These are phyloP conservation scores for Dendrolimus pini DNA, from an alignment of 2,888 invertebrate genomes.

Conservation along the genomic window DNA sequence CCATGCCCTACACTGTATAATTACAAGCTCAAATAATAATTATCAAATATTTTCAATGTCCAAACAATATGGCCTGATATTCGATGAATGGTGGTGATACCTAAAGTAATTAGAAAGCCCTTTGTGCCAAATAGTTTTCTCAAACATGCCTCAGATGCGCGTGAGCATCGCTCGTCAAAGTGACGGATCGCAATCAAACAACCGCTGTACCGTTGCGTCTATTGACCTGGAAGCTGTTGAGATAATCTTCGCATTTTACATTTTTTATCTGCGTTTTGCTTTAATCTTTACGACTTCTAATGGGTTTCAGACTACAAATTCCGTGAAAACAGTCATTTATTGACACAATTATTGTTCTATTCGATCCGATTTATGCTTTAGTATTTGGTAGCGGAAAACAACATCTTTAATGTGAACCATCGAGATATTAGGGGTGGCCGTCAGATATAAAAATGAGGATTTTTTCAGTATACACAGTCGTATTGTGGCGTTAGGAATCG, in stretches of 20 bases:
- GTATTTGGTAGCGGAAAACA: too few relatives aligned
- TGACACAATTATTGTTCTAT: too few relatives aligned
- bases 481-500: too few relatives aligned
- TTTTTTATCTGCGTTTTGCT: neutral
- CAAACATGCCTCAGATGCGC: neutral
- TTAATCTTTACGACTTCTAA: neutral
- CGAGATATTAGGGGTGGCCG: too few relatives aligned
- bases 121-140: neutral
- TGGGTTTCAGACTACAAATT: too few relatives aligned
- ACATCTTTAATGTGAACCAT: too few relatives aligned
- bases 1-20: neutral
- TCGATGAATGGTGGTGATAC: neutral
- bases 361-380: too few relatives aligned
- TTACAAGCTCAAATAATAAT: neutral
- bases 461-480: too few relatives aligned
- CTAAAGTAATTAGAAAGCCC: neutral
- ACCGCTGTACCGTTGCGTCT: constrained; percentile 15
- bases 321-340: too few relatives aligned
- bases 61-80: neutral
- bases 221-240: constrained; percentile 3
- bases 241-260: neutral
- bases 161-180: neutral
- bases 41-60: neutral
- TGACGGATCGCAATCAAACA: constrained; percentile 9
- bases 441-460: too few relatives aligned